Evolutionary conservation across 2,797 vertebrate genomes (phyloP).

Genomic region (Aldrovandia affinis): DNA sequence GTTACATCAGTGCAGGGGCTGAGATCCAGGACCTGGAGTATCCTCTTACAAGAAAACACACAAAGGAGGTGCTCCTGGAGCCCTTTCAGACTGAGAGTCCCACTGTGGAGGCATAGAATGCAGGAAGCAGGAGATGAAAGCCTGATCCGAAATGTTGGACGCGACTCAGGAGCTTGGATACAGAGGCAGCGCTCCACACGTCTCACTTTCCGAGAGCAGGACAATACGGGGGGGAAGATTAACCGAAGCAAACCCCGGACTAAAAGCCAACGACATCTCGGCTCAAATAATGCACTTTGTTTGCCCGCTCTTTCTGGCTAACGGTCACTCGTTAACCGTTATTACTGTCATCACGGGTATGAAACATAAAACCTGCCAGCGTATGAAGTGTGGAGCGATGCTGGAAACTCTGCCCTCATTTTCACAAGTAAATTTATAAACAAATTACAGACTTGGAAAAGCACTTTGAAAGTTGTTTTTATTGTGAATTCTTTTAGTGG

Average conservation of each 20-base stretch:
- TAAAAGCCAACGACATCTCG: constrained; percentile 14
- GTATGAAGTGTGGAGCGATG: background rate
- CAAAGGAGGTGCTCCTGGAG: constrained; percentile 61
- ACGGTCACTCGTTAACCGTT: constrained; percentile 23
- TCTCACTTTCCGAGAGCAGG: constrained; percentile 26
- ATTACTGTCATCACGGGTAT: constrained; percentile 13
- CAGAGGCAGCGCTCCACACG: constrained; percentile 27
- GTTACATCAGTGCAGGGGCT: constrained; percentile 39
- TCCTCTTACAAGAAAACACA: constrained; percentile 80
- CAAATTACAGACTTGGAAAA: background rate
- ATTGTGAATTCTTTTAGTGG: constrained; percentile 15
- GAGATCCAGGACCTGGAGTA: constrained; percentile 61
- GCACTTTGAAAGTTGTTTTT: constrained; percentile 4
- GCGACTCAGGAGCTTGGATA: constrained; percentile 57
- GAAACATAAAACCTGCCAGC: constrained; percentile 27
- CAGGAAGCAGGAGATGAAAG: constrained; percentile 68
- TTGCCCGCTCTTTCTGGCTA: constrained; percentile 5
- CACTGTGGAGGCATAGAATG: constrained; percentile 66
- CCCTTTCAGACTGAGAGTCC: constrained; percentile 66
- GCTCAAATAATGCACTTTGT: constrained; percentile 17
- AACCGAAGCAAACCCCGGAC: background rate
- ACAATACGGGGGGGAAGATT: constrained; percentile 28
- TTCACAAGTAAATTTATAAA: constrained; percentile 16
- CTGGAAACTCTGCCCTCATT: constrained; percentile 15
- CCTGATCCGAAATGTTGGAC: constrained; percentile 49